A percentile compares a stretch with the other conserved stretches of the same genome.
Evolutionary conservation across 2,797 vertebrate genomes (phyloP).

Genomic region (Sebastes elongatus): DNA sequence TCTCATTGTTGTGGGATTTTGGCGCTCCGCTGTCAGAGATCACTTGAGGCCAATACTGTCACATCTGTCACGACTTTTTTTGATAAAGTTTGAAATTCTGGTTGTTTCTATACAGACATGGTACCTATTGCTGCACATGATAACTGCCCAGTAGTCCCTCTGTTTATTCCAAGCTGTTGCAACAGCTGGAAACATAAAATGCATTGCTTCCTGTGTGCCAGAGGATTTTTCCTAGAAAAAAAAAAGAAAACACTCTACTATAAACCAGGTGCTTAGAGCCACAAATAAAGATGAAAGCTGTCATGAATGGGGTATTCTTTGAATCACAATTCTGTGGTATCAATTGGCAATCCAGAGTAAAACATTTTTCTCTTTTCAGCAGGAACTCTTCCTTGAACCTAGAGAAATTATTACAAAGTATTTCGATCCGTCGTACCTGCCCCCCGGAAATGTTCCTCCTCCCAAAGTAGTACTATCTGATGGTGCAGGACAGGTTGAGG

Average conservation of each 20-base stretch:
- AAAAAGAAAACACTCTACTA: not conserved
- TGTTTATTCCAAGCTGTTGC: conserved; percentile 65
- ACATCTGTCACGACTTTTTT: conserved; percentile 16
- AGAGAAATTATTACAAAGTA: not conserved
- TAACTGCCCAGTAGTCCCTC: conserved; percentile 37
- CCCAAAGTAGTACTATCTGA: not conserved
- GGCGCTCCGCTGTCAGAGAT: not conserved
- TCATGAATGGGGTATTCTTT: conserved; percentile 9
- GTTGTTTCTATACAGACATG: conserved; percentile 20
- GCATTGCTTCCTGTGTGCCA: conserved; percentile 23
- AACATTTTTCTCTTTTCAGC: not conserved
- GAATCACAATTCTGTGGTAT: conserved; percentile 17
- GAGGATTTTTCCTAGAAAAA: conserved; percentile 2
- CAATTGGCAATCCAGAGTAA: not conserved
- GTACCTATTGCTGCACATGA: conserved; percentile 21
- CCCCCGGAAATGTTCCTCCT: not conserved
- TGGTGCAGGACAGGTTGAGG: not conserved
- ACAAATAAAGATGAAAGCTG: conserved; percentile 29
- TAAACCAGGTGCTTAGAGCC: conserved; percentile 18
- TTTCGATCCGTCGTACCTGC: not conserved
- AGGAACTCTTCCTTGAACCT: not conserved
- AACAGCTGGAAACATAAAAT: conserved; percentile 64
- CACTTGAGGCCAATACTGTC: not conserved
- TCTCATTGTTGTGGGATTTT: conserved; percentile 3
- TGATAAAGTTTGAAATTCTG: conserved; percentile 13